Percentiles rank a stretch among this genome's conserved stretches.
Evolutionary conservation across 2,797 vertebrate genomes (phyloP).

Genomic region (Gorsachius magnificus): DNA sequence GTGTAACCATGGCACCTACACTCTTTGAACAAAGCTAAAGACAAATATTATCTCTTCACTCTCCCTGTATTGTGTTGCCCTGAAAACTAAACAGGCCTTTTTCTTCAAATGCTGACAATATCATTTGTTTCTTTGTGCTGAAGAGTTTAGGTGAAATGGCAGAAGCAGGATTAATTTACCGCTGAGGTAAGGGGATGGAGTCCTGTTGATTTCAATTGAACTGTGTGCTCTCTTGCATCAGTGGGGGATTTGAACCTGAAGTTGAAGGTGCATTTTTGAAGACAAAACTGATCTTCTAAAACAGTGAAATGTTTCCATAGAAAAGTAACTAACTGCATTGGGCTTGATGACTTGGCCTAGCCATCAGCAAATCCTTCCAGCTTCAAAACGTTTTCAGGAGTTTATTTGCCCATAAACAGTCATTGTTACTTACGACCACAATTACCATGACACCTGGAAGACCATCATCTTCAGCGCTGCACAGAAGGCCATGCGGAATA

Average conservation of each 20-base stretch:
- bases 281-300: not conserved
- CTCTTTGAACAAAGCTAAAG: rapidly evolving
- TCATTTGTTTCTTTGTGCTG: not conserved
- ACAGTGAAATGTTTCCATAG: not conserved
- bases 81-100: not conserved
- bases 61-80: not conserved
- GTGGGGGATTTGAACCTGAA: not conserved
- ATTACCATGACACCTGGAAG: not conserved
- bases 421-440: not conserved
- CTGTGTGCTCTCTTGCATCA: not conserved
- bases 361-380: not conserved
- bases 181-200: not conserved
- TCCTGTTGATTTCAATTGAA: not conserved
- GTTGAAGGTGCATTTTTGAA: not conserved
- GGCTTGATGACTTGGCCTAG: not conserved
- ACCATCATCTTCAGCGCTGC: not conserved
- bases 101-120: not conserved
- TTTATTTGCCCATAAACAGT: not conserved
- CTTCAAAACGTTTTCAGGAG: not conserved
- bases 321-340: not conserved
- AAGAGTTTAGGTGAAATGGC: not conserved
- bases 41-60: not conserved
- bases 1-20: not conserved
- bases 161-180: not conserved
- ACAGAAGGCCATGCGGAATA: not conserved